Base-by-base conservation (phyloP, 1,140 invertebrate species). In the Drosophila hydei region DNA sequence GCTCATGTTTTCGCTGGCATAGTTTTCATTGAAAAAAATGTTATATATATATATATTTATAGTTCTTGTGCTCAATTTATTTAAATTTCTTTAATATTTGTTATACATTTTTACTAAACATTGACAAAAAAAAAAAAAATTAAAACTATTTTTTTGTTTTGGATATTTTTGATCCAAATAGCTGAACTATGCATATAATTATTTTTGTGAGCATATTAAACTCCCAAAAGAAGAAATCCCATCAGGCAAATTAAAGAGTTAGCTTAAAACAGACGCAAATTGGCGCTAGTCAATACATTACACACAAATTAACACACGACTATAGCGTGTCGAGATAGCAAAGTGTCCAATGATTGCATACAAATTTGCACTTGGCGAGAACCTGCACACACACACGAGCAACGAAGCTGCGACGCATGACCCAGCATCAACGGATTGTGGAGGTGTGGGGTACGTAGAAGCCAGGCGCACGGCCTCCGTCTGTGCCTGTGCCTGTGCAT, bases 361-460 rank as follows among this genome's bases (percentile, higher is more conserved):
- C 81, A 85, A 85, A 85, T 85, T 80, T 75, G 81, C 70, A 85
- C 77, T 85, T 80, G 65, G 19, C 56, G 62, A 40, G 42, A 55
- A 38, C 11, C 4, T 6, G 51, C 21, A 23, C 12, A 23, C n/a
- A 45, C 25, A 30, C 38, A 69, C 16, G 19, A 16, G 4, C n/a
- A 4, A 25, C 2, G 11, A 25, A 40, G 42, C 23, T 42, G 54
- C 38, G 27, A 55, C 16, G 54, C 54, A 18, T 56, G 23, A 23
- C 19, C n/a, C 36, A 40, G 21, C 54, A 27, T 18, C 4, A 18
- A n/a, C 19, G 23, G 19, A 42, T 42, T 11, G 19, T 7, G 5
- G 38, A 23, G 21, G 36, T 42, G 14, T 2, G 21, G 21, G 12
- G n/a, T n/a, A n/a, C n/a, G n/a, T 30, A 9, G 30, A 33, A 6